Percentiles rank a stretch among this genome's conserved stretches.
Conservation (phyloP, 2,113 vertebrate species). For the Merops nubicus region DNA sequence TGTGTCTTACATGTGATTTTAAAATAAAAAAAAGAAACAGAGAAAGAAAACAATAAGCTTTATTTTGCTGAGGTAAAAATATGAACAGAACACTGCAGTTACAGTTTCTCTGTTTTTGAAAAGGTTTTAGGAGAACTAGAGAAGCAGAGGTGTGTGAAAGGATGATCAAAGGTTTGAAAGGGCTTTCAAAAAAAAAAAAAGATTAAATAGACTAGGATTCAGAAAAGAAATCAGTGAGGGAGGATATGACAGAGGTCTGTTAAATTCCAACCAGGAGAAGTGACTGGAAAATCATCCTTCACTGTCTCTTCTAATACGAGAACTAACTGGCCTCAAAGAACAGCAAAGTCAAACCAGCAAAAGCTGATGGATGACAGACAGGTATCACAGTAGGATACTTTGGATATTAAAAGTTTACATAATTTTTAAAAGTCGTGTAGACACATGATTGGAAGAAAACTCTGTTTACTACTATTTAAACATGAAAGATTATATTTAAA, state of each 20-base stretch:
- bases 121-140: background rate
- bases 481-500: background rate
- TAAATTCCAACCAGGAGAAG: background rate
- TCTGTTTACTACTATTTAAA: background rate
- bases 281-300: background rate
- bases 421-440: background rate
- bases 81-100: background rate
- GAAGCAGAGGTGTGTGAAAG: background rate
- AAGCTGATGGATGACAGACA: accelerated
- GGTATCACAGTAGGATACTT: background rate
- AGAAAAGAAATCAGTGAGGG: background rate
- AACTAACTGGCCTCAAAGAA: background rate
- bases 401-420: background rate
- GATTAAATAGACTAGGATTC: background rate
- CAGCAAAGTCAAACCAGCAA: background rate
- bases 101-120: background rate
- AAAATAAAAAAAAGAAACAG: background rate
- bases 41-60: background rate
- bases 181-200: background rate
- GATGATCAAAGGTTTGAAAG: background rate
- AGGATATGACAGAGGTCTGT: background rate
- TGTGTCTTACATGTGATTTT: background rate
- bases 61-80: background rate
- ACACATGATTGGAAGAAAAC: background rate
- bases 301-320: background rate